A percentile compares a stretch with the other conserved stretches of the same genome.
Evolutionary conservation across 2,113 vertebrate species (phyloP).

Genomic region (Reinhardtius hippoglossoides): DNA sequence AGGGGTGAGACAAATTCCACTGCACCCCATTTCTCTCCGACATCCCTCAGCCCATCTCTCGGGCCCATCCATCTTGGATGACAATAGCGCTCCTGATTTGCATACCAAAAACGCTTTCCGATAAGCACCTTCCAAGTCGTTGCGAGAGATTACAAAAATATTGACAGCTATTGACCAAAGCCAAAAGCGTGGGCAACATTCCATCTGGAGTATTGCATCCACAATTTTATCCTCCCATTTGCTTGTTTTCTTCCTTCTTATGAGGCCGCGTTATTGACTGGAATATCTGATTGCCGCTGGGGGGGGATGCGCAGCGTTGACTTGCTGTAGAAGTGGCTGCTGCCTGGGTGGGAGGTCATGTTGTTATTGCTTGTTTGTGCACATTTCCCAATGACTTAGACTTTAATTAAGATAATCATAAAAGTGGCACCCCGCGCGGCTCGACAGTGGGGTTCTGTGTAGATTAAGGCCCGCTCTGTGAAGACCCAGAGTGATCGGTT

Average conservation of each 20-base stretch:
- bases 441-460: constrained; percentile 48
- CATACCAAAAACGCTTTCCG: constrained; percentile 73
- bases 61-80: constrained; percentile 70
- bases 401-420: constrained; percentile 84
- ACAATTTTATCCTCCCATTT: constrained; percentile 56
- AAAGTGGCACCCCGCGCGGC: constrained; percentile 52
- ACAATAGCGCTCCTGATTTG: constrained; percentile 69
- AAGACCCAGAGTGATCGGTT: constrained; percentile 57
- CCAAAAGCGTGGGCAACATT: constrained; percentile 42
- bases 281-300: constrained; percentile 54
- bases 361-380: constrained; percentile 78
- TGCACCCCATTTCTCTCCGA: constrained; percentile 58
- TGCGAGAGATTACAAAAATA: constrained; percentile 73
- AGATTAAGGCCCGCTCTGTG: constrained; percentile 54
- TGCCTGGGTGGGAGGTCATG: constrained; percentile 42
- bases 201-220: constrained; percentile 67
- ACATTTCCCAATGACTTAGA: constrained; percentile 20
- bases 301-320: constrained; percentile 1
- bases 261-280: constrained; percentile 60
- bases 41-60: constrained; percentile 58
- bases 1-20: constrained; percentile 54
- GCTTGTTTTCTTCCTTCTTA: constrained; percentile 46
- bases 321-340: constrained; percentile 37
- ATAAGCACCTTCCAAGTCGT: constrained; percentile 63
- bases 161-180: constrained; percentile 72